These are phyloP conservation scores for Sicus ferrugineus DNA, from an alignment of 2,888 invertebrate species.

Conservation along the genomic window DNA sequence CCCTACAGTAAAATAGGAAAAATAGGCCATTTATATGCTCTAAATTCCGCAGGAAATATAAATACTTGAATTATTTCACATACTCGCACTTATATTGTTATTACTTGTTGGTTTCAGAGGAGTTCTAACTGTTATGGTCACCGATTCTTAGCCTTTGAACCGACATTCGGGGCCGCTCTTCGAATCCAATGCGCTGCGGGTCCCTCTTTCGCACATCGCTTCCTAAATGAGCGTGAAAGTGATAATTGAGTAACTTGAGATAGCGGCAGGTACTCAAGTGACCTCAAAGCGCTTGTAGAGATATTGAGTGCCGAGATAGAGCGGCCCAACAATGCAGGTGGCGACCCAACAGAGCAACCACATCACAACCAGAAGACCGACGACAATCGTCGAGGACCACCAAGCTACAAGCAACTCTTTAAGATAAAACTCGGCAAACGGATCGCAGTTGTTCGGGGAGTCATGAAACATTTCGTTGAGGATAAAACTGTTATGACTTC, in stretches of 20 bases:
- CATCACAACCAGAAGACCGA: slow-evolving; percentile 18
- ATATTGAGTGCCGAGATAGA: slow-evolving; percentile 4
- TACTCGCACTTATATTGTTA: no score
- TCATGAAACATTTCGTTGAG: no score
- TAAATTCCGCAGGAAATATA: no score
- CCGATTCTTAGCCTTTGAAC: no score
- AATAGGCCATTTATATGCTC: no score
- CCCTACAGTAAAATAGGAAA: no score
- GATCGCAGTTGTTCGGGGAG: no score
- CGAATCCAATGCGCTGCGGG: neutral
- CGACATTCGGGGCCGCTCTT: neutral
- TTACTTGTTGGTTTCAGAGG: neutral
- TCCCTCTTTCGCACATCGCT: slow-evolving; percentile 14
- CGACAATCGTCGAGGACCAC: slow-evolving; percentile 14
- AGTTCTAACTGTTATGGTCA: neutral
- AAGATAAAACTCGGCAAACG: no score
- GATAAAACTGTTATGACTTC: no score
- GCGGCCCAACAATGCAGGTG: neutral
- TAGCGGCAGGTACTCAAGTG: slow-evolving; percentile 19
- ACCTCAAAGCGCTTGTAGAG: neutral
- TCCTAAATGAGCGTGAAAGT: slow-evolving; percentile 31
- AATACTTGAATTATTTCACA: no score
- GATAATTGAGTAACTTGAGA: slow-evolving; percentile 18
- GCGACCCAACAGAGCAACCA: slow-evolving; percentile 16
- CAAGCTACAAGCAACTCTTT: slow-evolving; percentile 10